Evolutionary conservation across 2,113 vertebrate genomes (phyloP).

Genomic region (Galeopterus variegatus): DNA sequence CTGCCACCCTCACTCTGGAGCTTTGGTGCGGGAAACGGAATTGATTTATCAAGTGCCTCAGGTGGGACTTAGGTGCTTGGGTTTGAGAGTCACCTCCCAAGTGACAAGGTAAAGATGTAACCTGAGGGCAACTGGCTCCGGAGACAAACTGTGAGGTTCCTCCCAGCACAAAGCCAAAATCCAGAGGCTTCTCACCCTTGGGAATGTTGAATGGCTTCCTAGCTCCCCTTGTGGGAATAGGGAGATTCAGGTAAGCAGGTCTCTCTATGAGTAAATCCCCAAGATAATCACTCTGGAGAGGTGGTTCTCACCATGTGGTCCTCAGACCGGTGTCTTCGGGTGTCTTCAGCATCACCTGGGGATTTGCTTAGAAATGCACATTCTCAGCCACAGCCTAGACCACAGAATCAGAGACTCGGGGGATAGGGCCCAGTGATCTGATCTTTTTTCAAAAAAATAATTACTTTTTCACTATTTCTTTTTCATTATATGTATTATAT

Average conservation of each 20-base stretch:
- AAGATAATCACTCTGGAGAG: fast-evolving
- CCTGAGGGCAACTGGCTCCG: background rate
- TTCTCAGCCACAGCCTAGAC: background rate
- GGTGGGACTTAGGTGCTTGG: background rate
- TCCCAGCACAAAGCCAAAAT: background rate
- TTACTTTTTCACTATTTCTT: too few species aligned
- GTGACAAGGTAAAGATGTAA: background rate
- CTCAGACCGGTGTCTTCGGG: too few species aligned
- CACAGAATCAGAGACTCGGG: background rate
- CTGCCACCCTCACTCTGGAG: background rate
- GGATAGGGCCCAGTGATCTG: background rate
- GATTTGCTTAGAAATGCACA: background rate
- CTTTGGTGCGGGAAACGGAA: background rate
- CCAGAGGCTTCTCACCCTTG: background rate
- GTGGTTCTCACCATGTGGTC: background rate
- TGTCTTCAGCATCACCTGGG: background rate
- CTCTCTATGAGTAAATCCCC: background rate
- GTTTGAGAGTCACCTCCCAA: background rate
- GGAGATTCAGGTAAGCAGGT: background rate
- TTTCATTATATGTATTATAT: too few species aligned
- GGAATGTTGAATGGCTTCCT: background rate
- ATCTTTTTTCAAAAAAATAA: too few species aligned
- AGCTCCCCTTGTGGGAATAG: background rate
- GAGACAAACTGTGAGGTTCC: background rate
- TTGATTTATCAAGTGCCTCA: background rate